These are phyloP conservation scores for Polietes domitor DNA, from an alignment of 2,888 invertebrate genomes.

Conservation along the genomic window DNA sequence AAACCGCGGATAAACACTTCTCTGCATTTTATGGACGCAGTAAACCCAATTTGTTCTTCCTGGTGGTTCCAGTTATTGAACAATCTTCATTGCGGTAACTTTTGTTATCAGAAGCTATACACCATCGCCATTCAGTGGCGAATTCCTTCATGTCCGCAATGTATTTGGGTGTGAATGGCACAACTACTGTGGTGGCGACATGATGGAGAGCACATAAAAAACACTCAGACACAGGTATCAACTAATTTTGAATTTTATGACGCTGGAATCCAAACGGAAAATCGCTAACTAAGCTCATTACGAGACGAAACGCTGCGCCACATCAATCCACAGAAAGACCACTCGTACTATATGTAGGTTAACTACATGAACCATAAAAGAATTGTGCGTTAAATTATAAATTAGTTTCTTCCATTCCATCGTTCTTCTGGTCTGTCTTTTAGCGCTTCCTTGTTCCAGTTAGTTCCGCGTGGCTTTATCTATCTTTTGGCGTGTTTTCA, in stretches of 20 bases:
- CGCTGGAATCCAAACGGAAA: neutral
- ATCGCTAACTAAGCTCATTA: constrained; percentile 18
- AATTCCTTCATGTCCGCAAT: neutral
- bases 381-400: constrained; percentile 55
- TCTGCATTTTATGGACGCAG: neutral
- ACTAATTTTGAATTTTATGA: constrained; percentile 27
- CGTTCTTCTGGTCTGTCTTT: neutral
- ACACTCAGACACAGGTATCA: neutral
- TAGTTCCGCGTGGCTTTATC: neutral
- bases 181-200: neutral
- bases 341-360: constrained; percentile 47
- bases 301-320: neutral
- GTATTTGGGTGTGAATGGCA: constrained; percentile 3
- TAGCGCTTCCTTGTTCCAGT: neutral
- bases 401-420: constrained; percentile 35
- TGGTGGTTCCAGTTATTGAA: constrained; percentile 1
- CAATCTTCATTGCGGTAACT: neutral
- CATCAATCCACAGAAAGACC: constrained; percentile 27
- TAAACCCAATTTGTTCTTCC: neutral
- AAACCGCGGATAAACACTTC: neutral
- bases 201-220: neutral
- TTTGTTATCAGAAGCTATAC: neutral
- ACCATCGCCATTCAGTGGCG: neutral
- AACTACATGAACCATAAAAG: constrained; percentile 49
- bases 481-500: constrained; percentile 43